These are phyloP conservation scores for Pediacus dermestoides DNA, from an alignment of 2,888 invertebrate genomes.

Conservation along the genomic window DNA sequence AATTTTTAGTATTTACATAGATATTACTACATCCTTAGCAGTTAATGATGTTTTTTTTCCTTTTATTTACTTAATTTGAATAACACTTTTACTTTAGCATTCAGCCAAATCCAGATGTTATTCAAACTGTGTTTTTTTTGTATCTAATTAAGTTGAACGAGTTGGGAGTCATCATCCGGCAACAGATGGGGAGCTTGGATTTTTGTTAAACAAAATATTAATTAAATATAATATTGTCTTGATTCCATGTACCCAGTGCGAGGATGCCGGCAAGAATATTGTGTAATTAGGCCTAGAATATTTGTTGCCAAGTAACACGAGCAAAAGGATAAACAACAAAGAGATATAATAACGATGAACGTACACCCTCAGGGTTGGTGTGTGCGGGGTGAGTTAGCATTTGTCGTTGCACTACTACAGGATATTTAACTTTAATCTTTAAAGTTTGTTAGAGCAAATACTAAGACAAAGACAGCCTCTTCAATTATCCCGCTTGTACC, in stretches of 20 bases:
- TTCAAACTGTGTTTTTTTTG: too few relatives aligned
- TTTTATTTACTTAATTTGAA: too few relatives aligned
- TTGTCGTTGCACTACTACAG: conserved; percentile 3
- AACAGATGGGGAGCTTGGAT: too few relatives aligned
- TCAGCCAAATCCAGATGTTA: too few relatives aligned
- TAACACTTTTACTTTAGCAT: too few relatives aligned
- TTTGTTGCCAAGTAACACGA: conserved; percentile 12
- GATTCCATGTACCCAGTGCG: not conserved
- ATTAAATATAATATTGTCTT: conserved; percentile 5
- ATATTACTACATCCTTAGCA: too few relatives aligned
- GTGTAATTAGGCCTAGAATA: conserved; percentile 5
- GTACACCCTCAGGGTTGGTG: conserved; percentile 12
- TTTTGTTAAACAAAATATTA: too few relatives aligned
- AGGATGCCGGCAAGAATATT: conserved; percentile 2
- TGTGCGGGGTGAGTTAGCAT: conserved; percentile 4
- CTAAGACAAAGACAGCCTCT: conserved; percentile 22
- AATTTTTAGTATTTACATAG: too few relatives aligned
- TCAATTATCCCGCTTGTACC: conserved; percentile 13
- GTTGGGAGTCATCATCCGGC: too few relatives aligned
- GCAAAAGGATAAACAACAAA: conserved; percentile 15
- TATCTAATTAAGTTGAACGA: too few relatives aligned
- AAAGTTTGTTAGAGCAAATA: conserved; percentile 33
- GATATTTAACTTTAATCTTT: conserved; percentile 36
- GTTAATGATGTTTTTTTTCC: too few relatives aligned
- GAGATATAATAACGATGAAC: conserved; percentile 13